Evolutionary conservation across 2,888 invertebrate species (phyloP).

Genomic region (Buathra laborator): DNA sequence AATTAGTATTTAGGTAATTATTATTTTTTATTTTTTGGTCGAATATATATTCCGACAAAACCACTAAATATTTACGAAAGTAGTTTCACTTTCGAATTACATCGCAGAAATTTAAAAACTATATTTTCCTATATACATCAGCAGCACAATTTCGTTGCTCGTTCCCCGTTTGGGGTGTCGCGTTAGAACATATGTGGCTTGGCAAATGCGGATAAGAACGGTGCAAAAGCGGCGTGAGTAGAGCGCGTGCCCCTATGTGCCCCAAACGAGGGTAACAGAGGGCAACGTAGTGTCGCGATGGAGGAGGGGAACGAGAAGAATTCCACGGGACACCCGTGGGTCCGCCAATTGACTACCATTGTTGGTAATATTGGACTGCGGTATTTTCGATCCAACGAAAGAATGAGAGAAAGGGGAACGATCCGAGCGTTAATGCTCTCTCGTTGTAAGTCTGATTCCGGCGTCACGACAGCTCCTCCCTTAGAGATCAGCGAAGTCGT

Average conservation of each 20-base stretch:
- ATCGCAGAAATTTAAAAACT: not conserved
- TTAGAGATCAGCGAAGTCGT: slow-evolving; percentile 29
- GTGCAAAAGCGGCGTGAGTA: slow-evolving; percentile 57
- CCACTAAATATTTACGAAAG: no score
- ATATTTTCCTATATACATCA: not conserved
- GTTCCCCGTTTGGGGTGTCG: slow-evolving; percentile 33
- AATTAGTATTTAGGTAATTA: no score
- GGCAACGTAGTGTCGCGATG: slow-evolving; percentile 48
- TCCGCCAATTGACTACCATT: slow-evolving; percentile 81
- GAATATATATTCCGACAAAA: no score
- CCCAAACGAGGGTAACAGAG: slow-evolving; percentile 43
- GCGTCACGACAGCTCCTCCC: slow-evolving; percentile 48
- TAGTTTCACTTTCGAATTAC: not conserved
- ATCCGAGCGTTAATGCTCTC: slow-evolving; percentile 58
- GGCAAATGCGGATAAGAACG: slow-evolving; percentile 65
- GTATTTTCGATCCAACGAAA: slow-evolving; percentile 73
- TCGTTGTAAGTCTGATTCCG: slow-evolving; percentile 54
- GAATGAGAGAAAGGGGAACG: not conserved
- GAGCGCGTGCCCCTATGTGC: slow-evolving; percentile 48
- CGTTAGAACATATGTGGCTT: slow-evolving; percentile 60
- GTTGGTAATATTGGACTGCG: slow-evolving; percentile 75
- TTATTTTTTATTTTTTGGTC: no score
- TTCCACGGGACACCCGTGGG: slow-evolving; percentile 68
- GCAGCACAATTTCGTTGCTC: slow-evolving; percentile 45
- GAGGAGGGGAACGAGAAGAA: slow-evolving; percentile 65